phyloP scores from a whole-genome alignment of 1,140 invertebrate genomes.

The Idris sp. region DNA sequence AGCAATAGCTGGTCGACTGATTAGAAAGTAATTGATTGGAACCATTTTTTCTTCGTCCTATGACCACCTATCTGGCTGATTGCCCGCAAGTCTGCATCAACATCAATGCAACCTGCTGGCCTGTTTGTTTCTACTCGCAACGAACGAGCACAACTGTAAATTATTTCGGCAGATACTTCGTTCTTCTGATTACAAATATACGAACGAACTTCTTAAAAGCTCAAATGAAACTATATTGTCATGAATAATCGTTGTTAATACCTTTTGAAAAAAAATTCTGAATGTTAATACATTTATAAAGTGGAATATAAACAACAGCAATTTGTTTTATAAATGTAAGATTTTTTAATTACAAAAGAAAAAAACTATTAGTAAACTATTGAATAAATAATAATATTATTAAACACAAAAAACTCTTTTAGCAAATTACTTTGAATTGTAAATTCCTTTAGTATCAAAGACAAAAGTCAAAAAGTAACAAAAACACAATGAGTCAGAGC shows the following conservation, averaged over 20 bases:
- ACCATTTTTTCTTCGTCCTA: conserved; percentile 28
- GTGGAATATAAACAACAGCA: no score
- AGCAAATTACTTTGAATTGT: conserved; percentile 42
- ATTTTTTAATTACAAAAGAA: no score
- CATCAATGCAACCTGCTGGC: conserved; percentile 25
- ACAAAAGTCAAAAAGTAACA: conserved; percentile 13
- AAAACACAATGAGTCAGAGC: conserved; percentile 28
- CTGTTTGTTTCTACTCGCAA: conserved; percentile 28
- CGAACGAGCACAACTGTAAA: conserved; percentile 2
- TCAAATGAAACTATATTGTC: no score
- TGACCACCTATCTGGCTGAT: conserved; percentile 42
- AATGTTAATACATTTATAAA: no score
- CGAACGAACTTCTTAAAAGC: no score
- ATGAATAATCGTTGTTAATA: no score
- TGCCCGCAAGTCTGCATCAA: conserved; percentile 44
- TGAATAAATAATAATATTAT: no score
- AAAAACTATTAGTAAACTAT: no score
- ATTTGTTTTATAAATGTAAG: no score
- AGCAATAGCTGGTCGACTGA: conserved; percentile 37
- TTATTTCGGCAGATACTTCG: conserved; percentile 20
- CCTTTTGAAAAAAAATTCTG: no score
- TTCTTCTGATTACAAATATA: no score
- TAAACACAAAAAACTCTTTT: no score
- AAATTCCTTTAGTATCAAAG: conserved; percentile 35
- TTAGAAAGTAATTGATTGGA: conserved; percentile 52